These are phyloP conservation scores for Trichopoda pennipes DNA, from an alignment of 2,888 invertebrate species.

Conservation along the genomic window DNA sequence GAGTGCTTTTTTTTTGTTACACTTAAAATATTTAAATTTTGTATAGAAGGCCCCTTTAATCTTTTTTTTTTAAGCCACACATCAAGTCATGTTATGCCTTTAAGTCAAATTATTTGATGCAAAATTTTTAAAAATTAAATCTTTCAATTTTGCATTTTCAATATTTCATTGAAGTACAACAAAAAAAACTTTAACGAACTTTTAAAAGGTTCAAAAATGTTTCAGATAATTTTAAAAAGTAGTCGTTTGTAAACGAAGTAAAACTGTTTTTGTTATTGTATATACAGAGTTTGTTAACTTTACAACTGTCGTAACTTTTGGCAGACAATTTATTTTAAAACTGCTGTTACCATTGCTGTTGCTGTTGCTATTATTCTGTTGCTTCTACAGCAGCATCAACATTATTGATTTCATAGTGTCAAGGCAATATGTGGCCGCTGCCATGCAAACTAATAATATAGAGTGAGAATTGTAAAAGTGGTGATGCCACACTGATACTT, in stretches of 20 bases:
- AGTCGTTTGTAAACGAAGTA: constrained; percentile 1
- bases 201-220: too few species aligned
- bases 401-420: constrained; percentile 59
- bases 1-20: too few species aligned
- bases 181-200: too few species aligned
- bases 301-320: constrained; percentile 58
- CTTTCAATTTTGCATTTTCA: too few species aligned
- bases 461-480: not conserved
- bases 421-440: constrained; percentile 23
- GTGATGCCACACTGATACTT: not conserved
- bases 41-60: too few species aligned
- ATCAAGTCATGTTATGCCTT: too few species aligned
- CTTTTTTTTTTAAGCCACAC: too few species aligned
- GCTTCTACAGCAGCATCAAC: constrained; percentile 14
- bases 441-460: constrained; percentile 34
- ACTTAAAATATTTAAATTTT: too few species aligned
- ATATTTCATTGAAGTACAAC: too few species aligned
- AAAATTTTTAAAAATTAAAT: too few species aligned
- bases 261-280: constrained; percentile 28
- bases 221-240: too few species aligned
- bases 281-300: constrained; percentile 49
- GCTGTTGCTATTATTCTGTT: not conserved
- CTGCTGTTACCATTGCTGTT: constrained; percentile 18
- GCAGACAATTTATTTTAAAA: constrained; percentile 61
- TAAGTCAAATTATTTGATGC: too few species aligned